These are phyloP conservation scores for Lepidotrigona ventralis DNA, from an alignment of 1,140 invertebrate species.

Conservation along the genomic window DNA sequence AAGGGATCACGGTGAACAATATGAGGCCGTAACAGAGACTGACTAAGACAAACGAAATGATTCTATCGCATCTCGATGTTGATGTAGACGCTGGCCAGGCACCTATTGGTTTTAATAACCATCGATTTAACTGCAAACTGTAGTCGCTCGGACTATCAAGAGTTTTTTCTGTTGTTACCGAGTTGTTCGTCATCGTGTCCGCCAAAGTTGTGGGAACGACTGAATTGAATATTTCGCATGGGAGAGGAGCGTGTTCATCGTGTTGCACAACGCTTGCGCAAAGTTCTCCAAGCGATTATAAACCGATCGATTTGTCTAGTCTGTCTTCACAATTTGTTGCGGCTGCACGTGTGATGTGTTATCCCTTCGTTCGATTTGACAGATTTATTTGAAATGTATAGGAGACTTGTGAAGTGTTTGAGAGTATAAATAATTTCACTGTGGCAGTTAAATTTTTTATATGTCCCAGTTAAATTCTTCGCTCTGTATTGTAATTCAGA, in stretches of 20 bases:
- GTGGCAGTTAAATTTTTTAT: neutral
- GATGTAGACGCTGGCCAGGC: constrained; percentile 29
- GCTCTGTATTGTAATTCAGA: neutral
- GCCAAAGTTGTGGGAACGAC: too few species aligned
- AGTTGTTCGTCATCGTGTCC: too few species aligned
- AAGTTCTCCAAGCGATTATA: neutral
- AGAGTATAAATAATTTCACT: neutral
- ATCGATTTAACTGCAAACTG: constrained; percentile 42
- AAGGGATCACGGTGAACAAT: neutral
- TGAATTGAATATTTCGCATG: too few species aligned
- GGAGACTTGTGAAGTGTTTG: neutral
- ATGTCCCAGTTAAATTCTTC: neutral
- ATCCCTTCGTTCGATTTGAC: neutral
- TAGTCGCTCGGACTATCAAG: neutral
- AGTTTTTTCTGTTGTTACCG: too few species aligned
- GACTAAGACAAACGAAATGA: neutral
- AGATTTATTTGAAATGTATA: neutral
- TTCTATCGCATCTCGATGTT: neutral
- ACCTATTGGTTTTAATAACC: constrained; percentile 51
- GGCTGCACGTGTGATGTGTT: neutral
- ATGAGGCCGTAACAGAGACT: constrained; percentile 17
- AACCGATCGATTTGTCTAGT: too few species aligned
- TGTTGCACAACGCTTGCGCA: too few species aligned
- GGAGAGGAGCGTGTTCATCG: too few species aligned
- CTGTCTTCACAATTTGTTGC: too few species aligned